Evolutionary conservation across 2,113 vertebrate genomes (phyloP).

Genomic region (Antigone vipio): DNA sequence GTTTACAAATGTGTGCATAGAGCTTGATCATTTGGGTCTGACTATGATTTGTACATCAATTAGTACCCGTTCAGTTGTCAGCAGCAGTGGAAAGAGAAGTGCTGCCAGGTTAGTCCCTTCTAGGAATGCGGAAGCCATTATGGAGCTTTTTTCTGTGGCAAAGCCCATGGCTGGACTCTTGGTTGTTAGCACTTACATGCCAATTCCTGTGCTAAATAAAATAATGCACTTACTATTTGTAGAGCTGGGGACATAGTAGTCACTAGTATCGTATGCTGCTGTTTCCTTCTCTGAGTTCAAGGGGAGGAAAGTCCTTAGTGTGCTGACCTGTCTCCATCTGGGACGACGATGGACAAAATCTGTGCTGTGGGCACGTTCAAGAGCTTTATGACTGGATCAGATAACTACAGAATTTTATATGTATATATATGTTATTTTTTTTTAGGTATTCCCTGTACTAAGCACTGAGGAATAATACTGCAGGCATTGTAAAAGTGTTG

Average conservation of each 20-base stretch:
- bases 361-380: background rate
- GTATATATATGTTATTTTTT: background rate
- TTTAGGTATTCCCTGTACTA: background rate
- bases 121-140: background rate
- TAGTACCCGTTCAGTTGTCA: background rate
- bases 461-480: background rate
- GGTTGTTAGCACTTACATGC: background rate
- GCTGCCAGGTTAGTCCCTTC: background rate
- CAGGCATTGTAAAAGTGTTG: background rate
- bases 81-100: background rate
- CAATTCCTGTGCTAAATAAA: background rate
- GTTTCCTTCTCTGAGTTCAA: background rate
- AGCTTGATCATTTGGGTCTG: background rate
- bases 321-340: background rate
- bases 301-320: background rate
- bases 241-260: background rate
- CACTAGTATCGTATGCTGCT: background rate
- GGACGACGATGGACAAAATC: background rate
- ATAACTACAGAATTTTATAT: background rate
- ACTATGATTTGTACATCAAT: background rate
- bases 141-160: background rate
- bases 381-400: background rate
- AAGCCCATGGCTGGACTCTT: background rate
- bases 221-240: background rate
- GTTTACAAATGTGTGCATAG: accelerated